Evolutionary conservation across 2,113 vertebrate genomes (phyloP), one percentile per base, ranked within the genome.

Genomic region (Oryzias celebensis): DNA sequence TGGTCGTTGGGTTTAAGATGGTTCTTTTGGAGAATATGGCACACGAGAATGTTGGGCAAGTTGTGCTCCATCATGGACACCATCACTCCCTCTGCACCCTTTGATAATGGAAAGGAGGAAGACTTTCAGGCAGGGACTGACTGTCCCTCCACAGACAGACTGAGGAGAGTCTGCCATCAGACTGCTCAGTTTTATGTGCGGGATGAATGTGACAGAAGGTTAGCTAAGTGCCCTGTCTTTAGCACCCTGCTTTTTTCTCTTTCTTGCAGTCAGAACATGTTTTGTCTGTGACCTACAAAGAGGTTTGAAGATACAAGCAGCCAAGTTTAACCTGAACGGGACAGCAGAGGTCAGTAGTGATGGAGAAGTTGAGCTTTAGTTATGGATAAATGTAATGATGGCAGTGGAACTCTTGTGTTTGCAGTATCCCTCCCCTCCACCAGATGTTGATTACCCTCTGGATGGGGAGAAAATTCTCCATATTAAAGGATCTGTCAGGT

Each of bases 381-480:
- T 28, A 10, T 14, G 22, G 14, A 44, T 14, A 20, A 49, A 43
- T 20, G 14, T 43, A 14, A 4, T 50, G 6, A 23, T 26, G 24
- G 22, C 4, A 15, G 8, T 3, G 3, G 17, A 14, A 17, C 14
- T 28, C 6, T 22, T 68, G 23, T 67, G 14, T 80, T 84, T 57
- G 52, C 50, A 99, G 97, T 95, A 94, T 47, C 97, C 96, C 7
- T 78, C 90, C 10, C 91, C 93, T 0, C 96, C 96, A 17, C 96
- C 97, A 58, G 93, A 96, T 16, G 96, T 98, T 14, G 95, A 94
- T 31, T 99, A 98, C 62, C 96, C 96, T 36, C 81, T 98, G 83
- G 96, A 96, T 75, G 97, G 97, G 62, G 94, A 95, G 81, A 98
- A 97, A 85, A 98, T 99, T 77, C 90, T 99, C 59, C 96, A 97